These are phyloP conservation scores for Temnothorax unifasciatus DNA, from an alignment of 2,888 invertebrate genomes.

Conservation along the genomic window DNA sequence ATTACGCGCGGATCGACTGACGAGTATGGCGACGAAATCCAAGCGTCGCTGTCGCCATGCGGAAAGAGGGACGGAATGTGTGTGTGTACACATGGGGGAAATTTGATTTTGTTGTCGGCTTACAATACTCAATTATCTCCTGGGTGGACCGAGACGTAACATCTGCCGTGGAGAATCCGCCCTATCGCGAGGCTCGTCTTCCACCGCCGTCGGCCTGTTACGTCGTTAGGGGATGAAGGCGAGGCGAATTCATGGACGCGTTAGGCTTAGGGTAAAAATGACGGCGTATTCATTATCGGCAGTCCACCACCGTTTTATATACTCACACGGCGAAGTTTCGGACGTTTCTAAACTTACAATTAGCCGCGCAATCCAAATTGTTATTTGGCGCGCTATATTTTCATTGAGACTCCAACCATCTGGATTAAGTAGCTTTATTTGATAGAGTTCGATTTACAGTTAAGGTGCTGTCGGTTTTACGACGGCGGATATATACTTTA, in stretches of 20 bases:
- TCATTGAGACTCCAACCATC: background rate
- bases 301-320: background rate
- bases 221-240: slow-evolving; percentile 71
- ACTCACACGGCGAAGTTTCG: background rate
- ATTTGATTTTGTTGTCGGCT: slow-evolving; percentile 85
- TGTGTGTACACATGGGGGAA: slow-evolving; percentile 73
- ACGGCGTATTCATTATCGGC: slow-evolving; percentile 39
- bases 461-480: background rate
- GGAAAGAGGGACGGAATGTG: background rate
- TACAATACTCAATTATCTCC: slow-evolving; percentile 85
- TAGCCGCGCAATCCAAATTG: background rate
- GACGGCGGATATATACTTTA: background rate
- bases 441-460: slow-evolving; percentile 4
- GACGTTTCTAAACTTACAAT: background rate
- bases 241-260: slow-evolving; percentile 75
- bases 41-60: slow-evolving; percentile 10
- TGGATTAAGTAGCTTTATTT: background rate
- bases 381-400: background rate
- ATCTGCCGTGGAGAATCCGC: slow-evolving; percentile 74
- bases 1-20: slow-evolving; percentile 2
- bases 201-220: slow-evolving; percentile 72
- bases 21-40: slow-evolving; percentile 38
- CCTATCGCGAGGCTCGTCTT: slow-evolving; percentile 53
- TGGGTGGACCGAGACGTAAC: slow-evolving; percentile 70
- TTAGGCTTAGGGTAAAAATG: slow-evolving; percentile 9